Percentiles rank a stretch among this genome's conserved stretches.
Evolutionary conservation across 1,140 invertebrate species (phyloP).

Genomic region (Homarus americanus): DNA sequence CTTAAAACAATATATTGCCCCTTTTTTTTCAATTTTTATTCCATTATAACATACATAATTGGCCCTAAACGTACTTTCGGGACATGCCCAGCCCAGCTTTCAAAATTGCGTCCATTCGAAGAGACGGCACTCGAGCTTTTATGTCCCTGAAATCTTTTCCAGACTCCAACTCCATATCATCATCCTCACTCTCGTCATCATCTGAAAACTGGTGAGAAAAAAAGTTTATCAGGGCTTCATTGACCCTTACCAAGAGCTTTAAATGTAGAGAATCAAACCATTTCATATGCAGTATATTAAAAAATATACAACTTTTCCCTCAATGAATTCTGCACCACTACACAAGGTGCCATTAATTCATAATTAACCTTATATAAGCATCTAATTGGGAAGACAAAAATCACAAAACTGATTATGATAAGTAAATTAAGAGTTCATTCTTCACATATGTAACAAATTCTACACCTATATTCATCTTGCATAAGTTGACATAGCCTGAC

Average conservation of each 20-base stretch:
- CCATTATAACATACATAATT: neutral
- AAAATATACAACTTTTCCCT: too few species aligned
- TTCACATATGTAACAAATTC: too few species aligned
- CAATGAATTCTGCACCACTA: too few species aligned
- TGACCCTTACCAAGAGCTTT: neutral
- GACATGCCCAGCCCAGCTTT: constrained; percentile 53
- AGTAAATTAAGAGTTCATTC: too few species aligned
- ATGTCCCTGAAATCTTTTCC: constrained; percentile 45
- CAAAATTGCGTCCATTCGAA: constrained; percentile 50
- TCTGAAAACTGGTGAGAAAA: neutral
- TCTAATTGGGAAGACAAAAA: too few species aligned
- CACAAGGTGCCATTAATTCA: too few species aligned
- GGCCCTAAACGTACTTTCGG: constrained; percentile 20
- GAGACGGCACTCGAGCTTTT: constrained; percentile 21
- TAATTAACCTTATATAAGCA: too few species aligned
- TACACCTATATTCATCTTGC: too few species aligned
- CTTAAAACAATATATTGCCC: too few species aligned
- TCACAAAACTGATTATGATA: too few species aligned
- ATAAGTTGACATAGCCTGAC: too few species aligned
- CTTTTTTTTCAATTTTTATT: neutral
- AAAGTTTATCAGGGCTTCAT: neutral
- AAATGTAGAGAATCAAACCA: neutral
- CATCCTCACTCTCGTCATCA: neutral
- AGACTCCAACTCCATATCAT: constrained; percentile 34
- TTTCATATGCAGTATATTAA: too few species aligned